Percentiles rank a stretch among this genome's conserved stretches.
Evolutionary conservation across 2,888 invertebrate species (phyloP).

Genomic region (Exocentrus adspersus): DNA sequence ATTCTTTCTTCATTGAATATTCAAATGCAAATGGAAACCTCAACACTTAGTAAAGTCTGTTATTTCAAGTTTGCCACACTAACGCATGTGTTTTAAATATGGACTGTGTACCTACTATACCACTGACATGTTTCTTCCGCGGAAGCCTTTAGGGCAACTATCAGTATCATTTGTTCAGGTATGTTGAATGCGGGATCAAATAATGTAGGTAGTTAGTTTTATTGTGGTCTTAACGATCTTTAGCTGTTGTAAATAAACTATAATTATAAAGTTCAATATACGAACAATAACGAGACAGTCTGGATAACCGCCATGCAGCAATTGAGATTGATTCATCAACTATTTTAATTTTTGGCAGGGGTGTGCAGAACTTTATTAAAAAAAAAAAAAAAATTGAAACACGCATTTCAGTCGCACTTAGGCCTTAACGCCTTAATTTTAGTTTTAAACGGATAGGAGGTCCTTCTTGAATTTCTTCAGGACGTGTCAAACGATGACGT

Average conservation of each 20-base stretch:
- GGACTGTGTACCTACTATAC: too few species aligned
- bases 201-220: constrained; percentile 60
- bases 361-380: neutral
- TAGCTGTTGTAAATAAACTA: constrained; percentile 25
- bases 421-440: neutral
- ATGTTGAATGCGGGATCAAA: constrained; percentile 64
- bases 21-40: too few species aligned
- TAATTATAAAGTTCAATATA: neutral
- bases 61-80: too few species aligned
- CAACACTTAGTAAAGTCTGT: too few species aligned
- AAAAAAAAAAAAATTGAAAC: neutral
- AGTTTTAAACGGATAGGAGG: neutral
- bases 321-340: too few species aligned
- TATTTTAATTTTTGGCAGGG: too few species aligned
- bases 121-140: constrained; percentile 59
- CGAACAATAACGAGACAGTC: too few species aligned
- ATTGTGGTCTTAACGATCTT: constrained; percentile 30
- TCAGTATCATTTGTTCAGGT: constrained; percentile 62
- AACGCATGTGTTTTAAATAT: too few species aligned
- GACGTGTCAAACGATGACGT: constrained; percentile 19
- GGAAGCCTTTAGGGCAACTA: constrained; percentile 41
- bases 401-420: constrained; percentile 1
- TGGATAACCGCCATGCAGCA: too few species aligned
- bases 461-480: neutral
- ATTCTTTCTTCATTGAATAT: too few species aligned